phyloP scores from a whole-genome alignment of 2,888 invertebrate genomes.

The Petrolisthes cinctipes region DNA sequence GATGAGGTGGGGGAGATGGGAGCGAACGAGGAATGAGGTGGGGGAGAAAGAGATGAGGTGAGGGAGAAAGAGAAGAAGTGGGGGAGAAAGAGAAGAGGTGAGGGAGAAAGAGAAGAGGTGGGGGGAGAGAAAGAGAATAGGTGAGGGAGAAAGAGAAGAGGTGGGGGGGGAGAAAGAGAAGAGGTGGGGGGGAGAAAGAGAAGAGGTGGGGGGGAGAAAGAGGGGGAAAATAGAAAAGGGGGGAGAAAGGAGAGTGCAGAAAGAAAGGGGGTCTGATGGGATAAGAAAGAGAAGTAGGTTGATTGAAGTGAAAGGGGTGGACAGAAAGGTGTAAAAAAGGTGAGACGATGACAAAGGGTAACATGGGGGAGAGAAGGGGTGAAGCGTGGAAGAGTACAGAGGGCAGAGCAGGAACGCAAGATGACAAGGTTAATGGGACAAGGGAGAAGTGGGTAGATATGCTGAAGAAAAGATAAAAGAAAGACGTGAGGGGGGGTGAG shows the following conservation, averaged over 20 bases:
- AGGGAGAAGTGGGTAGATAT: not conserved
- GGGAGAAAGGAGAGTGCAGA: not conserved
- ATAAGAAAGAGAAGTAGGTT: no score
- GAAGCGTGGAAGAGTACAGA: no score
- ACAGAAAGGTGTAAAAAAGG: no score
- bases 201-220: not conserved
- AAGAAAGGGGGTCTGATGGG: not conserved
- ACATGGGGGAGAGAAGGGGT: no score
- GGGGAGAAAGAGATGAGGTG: no score
- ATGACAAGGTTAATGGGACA: not conserved
- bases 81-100: not conserved
- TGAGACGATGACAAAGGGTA: no score
- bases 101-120: not conserved
- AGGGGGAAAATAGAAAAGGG: not conserved
- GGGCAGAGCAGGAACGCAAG: no score
- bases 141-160: no score
- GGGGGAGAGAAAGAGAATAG: not conserved
- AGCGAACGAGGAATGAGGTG: not conserved
- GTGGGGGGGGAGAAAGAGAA: no score
- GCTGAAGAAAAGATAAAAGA: not conserved
- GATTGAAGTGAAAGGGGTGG: no score
- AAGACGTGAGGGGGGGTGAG: not conserved
- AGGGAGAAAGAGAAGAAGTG: no score
- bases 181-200: not conserved
- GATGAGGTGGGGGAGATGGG: not conserved